Evolutionary conservation across 2,888 invertebrate species (phyloP).

Genomic region (Acrobasis consociella): DNA sequence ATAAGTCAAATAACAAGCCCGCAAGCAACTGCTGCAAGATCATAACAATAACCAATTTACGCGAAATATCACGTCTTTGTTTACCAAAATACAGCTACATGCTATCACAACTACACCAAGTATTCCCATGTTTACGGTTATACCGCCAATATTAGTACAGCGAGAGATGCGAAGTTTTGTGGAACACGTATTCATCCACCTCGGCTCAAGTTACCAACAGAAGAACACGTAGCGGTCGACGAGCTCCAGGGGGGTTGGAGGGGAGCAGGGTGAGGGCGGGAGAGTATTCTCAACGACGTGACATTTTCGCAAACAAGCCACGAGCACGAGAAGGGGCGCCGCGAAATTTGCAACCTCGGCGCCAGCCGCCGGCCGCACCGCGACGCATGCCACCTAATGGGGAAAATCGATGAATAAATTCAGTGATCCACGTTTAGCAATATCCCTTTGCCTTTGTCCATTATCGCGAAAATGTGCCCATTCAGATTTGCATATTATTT

Average conservation of each 20-base stretch:
- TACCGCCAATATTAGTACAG: slow-evolving; percentile 38
- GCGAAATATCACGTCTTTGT: slow-evolving; percentile 3
- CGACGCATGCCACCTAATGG: slow-evolving; percentile 50
- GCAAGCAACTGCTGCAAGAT: neutral
- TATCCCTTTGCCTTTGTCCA: slow-evolving; percentile 37
- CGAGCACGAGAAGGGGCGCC: slow-evolving; percentile 51
- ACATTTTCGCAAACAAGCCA: slow-evolving; percentile 73
- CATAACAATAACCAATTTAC: neutral
- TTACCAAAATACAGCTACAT: slow-evolving; percentile 7
- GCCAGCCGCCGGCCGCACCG: slow-evolving; percentile 48
- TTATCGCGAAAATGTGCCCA: slow-evolving; percentile 41
- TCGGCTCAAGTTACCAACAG: slow-evolving; percentile 50
- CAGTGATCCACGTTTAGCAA: slow-evolving; percentile 41
- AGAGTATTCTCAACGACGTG: slow-evolving; percentile 55
- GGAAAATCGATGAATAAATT: slow-evolving; percentile 65
- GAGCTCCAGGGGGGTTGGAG: slow-evolving; percentile 36
- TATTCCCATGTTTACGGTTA: slow-evolving; percentile 41
- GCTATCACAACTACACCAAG: slow-evolving; percentile 30
- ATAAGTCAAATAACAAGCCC: neutral
- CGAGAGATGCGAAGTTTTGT: slow-evolving; percentile 42
- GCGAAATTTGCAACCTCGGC: slow-evolving; percentile 61
- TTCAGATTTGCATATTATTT: slow-evolving; percentile 36
- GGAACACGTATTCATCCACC: slow-evolving; percentile 46
- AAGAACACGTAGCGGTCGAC: slow-evolving; percentile 53
- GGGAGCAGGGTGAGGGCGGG: slow-evolving; percentile 34